Evolutionary conservation across 2,888 invertebrate genomes (phyloP).

Genomic region (Ectemnius cavifrons): DNA sequence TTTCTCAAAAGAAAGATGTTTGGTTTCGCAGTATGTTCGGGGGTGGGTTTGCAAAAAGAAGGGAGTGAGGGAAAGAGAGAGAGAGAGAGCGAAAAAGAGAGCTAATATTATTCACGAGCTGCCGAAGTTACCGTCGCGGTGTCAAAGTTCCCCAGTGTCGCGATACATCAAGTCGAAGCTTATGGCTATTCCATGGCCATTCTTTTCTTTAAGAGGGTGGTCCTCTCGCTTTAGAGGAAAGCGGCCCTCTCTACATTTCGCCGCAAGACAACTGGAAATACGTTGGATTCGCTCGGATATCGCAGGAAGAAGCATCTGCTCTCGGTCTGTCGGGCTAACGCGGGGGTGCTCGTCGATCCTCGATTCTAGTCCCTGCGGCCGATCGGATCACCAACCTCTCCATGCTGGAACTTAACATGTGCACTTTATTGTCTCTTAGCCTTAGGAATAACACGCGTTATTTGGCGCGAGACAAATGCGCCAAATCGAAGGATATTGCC

Average conservation of each 20-base stretch:
- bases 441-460: constrained; percentile 69
- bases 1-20: no score
- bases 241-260: constrained; percentile 47
- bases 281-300: constrained; percentile 44
- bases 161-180: constrained; percentile 54
- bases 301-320: constrained; percentile 55
- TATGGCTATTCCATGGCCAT: constrained; percentile 40
- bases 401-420: constrained; percentile 65
- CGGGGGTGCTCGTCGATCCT: no score
- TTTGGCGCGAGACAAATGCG: constrained; percentile 70
- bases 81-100: constrained; percentile 13
- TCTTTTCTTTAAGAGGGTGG: constrained; percentile 8
- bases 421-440: constrained; percentile 70
- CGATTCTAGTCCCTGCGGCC: background rate
- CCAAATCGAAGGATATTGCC: constrained; percentile 53
- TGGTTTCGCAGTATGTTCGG: no score
- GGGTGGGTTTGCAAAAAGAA: no score
- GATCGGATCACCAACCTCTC: constrained; percentile 13
- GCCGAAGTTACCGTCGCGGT: constrained; percentile 32
- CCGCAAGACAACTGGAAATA: constrained; percentile 60
- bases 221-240: constrained; percentile 10
- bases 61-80: background rate
- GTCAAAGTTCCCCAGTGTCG: constrained; percentile 44
- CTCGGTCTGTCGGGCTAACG: constrained; percentile 15
- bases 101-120: constrained; percentile 47